Evolutionary conservation across 2,113 vertebrate species (phyloP).

Genomic region (Girardinichthys multiradiatus): DNA sequence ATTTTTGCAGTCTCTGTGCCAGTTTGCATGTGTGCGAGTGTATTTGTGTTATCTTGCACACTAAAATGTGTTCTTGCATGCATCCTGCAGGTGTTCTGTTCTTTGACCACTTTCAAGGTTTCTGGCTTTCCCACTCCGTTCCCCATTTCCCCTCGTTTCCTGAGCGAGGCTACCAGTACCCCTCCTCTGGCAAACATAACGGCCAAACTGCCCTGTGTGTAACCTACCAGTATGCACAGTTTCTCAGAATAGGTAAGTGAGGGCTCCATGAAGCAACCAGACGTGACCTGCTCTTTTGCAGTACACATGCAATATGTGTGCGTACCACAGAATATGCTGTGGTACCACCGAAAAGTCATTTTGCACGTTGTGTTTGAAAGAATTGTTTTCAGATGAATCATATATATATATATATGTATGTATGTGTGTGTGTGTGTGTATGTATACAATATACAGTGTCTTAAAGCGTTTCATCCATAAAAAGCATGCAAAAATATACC

Average conservation of each 20-base stretch:
- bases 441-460: too few relatives aligned
- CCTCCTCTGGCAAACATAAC: conserved; percentile 80
- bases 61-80: not conserved
- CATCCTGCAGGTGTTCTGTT: conserved; percentile 83
- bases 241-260: conserved; percentile 83
- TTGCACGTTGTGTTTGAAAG: too few relatives aligned
- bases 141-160: conserved; percentile 88
- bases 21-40: not conserved
- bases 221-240: conserved; percentile 85
- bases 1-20: not conserved
- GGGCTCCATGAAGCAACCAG: conserved; percentile 8
- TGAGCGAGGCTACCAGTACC: conserved; percentile 86
- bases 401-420: too few relatives aligned
- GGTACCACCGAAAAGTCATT: not conserved
- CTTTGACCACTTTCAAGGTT: conserved; percentile 87
- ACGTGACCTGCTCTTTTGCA: not conserved
- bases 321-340: conserved; percentile 9
- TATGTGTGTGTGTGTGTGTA: too few relatives aligned
- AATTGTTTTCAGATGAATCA: too few relatives aligned
- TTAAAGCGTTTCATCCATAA: too few relatives aligned
- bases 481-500: too few relatives aligned
- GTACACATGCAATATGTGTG: not conserved
- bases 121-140: conserved; percentile 91
- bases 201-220: conserved; percentile 88
- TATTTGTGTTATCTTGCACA: not conserved